Evolutionary conservation across 2,888 invertebrate species (phyloP), one percentile per base, ranked within the genome.

Genomic region (Platycheirus rosarum): DNA sequence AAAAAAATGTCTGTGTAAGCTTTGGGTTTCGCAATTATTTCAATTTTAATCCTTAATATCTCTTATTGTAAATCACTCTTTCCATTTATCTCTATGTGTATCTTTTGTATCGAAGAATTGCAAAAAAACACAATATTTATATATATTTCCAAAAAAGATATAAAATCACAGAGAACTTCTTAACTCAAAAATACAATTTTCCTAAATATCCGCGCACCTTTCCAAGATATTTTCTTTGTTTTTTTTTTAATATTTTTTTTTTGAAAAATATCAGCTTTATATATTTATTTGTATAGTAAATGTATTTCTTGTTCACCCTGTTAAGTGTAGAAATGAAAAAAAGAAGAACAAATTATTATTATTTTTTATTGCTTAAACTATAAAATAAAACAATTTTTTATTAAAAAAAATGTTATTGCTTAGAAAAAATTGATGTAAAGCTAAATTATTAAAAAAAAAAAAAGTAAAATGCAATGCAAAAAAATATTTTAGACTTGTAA

Each of bases 351-450:
- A 55, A 57, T 16, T 44, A 46, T 62, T 42, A 11, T 44, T 42
- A 29, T 60, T 42, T 60, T 60, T 60, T 60, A 60, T 60, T 60
- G 55, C 55, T 66, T 32, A 16, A 60, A 37, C 32, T 2, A 66
- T 66, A 35, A 48, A 44, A 42, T 46, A 26, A 32, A 37, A 51
- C 7, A 53, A 18, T 53, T n/a, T n/a, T 55, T 57, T 44, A 60
- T 44, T 57, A 57, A 60, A 2, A 60, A 60, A 60, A 70, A 53
- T 55, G 66, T 63, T 77, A 57, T 62, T 68, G 68, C 71, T 77
- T 82, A 82, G 82, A 60, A 66, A 42, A 71, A 68, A 77, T 85
- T 66, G 66, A 84, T 78, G 71, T 82, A 78, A 84, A 79, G 78
- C 74, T 79, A 70, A 74, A 62, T 68, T 51, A 51, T 55, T 42